Evolutionary conservation across 2,113 vertebrate species (phyloP).

Genomic region (Acrocephalus arundinaceus): DNA sequence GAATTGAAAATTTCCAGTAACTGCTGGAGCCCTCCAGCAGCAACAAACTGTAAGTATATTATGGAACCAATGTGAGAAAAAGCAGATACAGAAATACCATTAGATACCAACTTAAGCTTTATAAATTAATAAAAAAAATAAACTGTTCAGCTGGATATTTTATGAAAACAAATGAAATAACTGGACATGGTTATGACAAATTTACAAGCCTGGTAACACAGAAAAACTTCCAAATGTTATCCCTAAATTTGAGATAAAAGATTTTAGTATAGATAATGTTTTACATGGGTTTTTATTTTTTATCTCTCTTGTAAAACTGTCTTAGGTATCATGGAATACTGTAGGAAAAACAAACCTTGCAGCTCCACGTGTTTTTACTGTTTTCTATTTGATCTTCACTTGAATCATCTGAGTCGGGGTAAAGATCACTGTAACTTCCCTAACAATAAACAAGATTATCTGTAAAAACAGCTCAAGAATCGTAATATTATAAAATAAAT

Average conservation of each 20-base stretch:
- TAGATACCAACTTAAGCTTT: not conserved
- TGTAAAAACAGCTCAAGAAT: not conserved
- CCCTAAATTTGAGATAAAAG: not conserved
- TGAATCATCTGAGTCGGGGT: conserved; percentile 98
- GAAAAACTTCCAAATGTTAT: not conserved
- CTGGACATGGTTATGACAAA: not conserved
- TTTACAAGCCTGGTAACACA: not conserved
- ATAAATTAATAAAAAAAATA: not conserved
- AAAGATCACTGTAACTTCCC: conserved; percentile 98
- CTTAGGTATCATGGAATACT: not conserved
- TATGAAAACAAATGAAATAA: not conserved
- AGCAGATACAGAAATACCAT: not conserved
- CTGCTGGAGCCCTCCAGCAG: conserved; percentile 94
- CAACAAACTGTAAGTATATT: conserved; percentile 86
- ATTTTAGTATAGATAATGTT: not conserved
- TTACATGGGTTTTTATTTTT: not conserved
- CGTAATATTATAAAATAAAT: not conserved
- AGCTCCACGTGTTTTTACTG: conserved; percentile 99
- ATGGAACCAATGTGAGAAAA: conserved; percentile 12
- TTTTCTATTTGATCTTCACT: conserved; percentile 99
- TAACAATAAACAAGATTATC: conserved; percentile 45
- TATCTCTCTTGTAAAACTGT: not conserved
- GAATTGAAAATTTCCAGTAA: conserved; percentile 97
- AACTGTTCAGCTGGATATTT: not conserved
- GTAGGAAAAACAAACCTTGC: conserved; percentile 84